A percentile compares a stretch with the other conserved stretches of the same genome.
These are phyloP conservation scores for Actinostola sp. DNA, from an alignment of 92 coral and sea anemone species.

Conservation along the genomic window DNA sequence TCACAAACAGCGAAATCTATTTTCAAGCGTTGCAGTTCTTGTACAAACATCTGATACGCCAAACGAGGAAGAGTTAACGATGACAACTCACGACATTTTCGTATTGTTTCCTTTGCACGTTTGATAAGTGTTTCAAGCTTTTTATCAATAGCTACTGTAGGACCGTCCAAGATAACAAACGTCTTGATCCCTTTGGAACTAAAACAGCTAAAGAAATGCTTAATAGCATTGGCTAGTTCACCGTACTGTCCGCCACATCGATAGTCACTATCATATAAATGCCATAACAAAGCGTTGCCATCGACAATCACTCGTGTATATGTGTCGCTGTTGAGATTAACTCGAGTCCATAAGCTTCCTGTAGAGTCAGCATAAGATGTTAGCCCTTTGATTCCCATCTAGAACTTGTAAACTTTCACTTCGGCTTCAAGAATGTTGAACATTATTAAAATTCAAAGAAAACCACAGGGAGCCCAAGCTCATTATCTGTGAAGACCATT, in stretches of 20 bases:
- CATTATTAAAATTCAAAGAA: no score
- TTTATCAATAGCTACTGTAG: conserved; percentile 64
- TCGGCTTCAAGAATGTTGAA: no score
- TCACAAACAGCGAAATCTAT: conserved; percentile 78
- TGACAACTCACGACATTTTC: conserved; percentile 34
- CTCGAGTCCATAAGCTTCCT: conserved; percentile 54
- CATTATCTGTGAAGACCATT: no score
- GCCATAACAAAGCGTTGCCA: conserved; percentile 65
- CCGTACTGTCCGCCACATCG: conserved; percentile 85
- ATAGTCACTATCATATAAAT: conserved; percentile 38
- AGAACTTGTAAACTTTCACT: no score
- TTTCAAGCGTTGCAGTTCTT: conserved; percentile 52
- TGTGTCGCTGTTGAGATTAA: conserved; percentile 20
- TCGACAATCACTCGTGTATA: conserved; percentile 80
- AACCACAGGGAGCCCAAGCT: no score
- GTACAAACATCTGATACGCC: conserved; percentile 37
- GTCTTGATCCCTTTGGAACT: conserved; percentile 47
- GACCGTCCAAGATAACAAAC: conserved; percentile 84
- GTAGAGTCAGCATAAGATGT: conserved; percentile 61
- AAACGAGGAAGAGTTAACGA: conserved; percentile 52
- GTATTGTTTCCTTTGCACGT: conserved; percentile 47
- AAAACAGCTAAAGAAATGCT: conserved; percentile 69
- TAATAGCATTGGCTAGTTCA: conserved; percentile 51
- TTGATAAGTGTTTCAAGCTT: conserved; percentile 56
- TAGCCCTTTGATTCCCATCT: conserved; percentile 87